phyloP scores from a whole-genome alignment of 2,888 invertebrate species.

The Axea sp. region DNA sequence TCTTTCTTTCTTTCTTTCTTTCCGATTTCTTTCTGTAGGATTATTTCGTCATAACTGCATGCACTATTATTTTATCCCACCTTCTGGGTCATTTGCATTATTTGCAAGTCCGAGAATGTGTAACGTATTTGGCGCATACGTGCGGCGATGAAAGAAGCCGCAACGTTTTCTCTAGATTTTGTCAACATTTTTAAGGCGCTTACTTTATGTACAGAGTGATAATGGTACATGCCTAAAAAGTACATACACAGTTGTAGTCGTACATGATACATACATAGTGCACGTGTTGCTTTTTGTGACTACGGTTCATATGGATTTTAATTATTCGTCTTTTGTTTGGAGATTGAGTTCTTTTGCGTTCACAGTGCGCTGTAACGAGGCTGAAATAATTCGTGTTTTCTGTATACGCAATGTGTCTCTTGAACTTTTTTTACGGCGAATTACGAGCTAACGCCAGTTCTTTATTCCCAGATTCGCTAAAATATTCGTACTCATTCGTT shows the following conservation, averaged over 20 bases:
- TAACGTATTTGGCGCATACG: conserved; percentile 20
- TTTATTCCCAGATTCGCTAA: no score
- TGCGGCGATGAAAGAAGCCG: conserved; percentile 2
- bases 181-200: conserved; percentile 28
- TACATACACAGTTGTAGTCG: conserved; percentile 25
- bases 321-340: conserved; percentile 15
- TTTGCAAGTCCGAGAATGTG: conserved; percentile 36
- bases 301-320: conserved; percentile 4
- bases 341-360: conserved; percentile 4
- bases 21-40: conserved; percentile 17
- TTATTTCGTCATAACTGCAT: conserved; percentile 24
- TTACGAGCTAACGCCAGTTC: no score
- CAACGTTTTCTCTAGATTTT: no score
- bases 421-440: no score
- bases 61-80: conserved; percentile 6
- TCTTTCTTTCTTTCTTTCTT: conserved; percentile 13
- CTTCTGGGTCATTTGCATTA: conserved; percentile 18
- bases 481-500: no score
- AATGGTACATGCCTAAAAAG: conserved; percentile 27
- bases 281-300: conserved; percentile 30
- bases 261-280: conserved; percentile 22
- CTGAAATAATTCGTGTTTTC: conserved; percentile 20
- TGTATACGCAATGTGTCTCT: no score
- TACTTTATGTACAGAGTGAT: conserved; percentile 48
- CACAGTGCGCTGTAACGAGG: conserved; percentile 10